Evolutionary conservation across 2,113 vertebrate species (phyloP).

Genomic region (Malurus melanocephalus): DNA sequence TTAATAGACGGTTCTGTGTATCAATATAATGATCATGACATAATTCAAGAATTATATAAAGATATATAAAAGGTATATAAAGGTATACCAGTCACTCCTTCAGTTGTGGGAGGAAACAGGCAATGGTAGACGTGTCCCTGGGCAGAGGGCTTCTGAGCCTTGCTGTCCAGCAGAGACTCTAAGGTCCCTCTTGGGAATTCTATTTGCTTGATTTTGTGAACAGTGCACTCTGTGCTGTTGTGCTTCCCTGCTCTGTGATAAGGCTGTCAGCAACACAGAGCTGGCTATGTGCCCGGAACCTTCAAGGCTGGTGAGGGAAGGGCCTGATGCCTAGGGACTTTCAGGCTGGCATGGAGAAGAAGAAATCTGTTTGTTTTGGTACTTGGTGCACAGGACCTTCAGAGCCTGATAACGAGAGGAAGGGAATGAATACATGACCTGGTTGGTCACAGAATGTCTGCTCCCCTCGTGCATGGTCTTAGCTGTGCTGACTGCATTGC

Average conservation of each 20-base stretch:
- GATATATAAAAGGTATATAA: accelerated
- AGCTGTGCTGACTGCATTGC: not conserved
- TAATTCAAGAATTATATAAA: accelerated
- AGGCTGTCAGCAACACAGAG: not conserved
- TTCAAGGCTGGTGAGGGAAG: not conserved
- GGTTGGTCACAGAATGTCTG: accelerated
- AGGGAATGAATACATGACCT: accelerated
- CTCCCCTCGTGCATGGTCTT: accelerated
- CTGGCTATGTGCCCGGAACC: not conserved
- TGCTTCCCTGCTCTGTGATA: not conserved
- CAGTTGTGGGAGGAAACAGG: not conserved
- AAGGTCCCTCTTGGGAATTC: not conserved
- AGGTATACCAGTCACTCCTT: accelerated
- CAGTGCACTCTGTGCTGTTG: not conserved
- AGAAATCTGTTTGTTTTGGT: not conserved
- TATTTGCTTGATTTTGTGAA: not conserved
- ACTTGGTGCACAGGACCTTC: not conserved
- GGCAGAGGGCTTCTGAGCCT: not conserved
- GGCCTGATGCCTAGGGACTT: not conserved
- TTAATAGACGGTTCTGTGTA: not conserved
- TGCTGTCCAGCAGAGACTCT: not conserved
- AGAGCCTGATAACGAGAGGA: not conserved
- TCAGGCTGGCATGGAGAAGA: not conserved
- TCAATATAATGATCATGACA: not conserved
- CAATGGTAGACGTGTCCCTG: not conserved